Conservation (phyloP, 2,888 invertebrate species). For the Lacanobia oleracea region DNA sequence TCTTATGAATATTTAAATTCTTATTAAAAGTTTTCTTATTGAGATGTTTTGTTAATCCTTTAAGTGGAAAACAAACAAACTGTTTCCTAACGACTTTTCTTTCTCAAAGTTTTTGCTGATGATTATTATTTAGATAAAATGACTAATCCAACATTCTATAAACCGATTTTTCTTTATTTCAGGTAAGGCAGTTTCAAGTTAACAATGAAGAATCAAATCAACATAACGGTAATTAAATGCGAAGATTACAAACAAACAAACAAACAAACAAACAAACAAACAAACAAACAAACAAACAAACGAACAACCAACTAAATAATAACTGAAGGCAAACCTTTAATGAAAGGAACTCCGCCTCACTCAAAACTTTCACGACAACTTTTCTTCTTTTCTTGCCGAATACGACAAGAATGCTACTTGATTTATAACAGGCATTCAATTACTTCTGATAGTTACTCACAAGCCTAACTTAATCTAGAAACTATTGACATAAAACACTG, state of each 20-base stretch:
- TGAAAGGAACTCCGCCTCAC: conserved; percentile 7
- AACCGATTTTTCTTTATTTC: conserved; percentile 48
- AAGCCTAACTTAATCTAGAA: conserved; percentile 18
- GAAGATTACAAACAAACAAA: conserved; percentile 30
- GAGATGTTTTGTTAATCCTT: not conserved
- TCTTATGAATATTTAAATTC: not conserved
- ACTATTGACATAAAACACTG: conserved; percentile 44
- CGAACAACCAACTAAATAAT: conserved; percentile 35
- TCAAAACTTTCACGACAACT: conserved; percentile 20
- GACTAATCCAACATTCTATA: conserved; percentile 3
- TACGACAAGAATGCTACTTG: conserved; percentile 16
- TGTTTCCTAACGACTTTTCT: conserved; percentile 6
- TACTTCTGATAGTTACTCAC: conserved; percentile 4
- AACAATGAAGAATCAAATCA: conserved; percentile 26
- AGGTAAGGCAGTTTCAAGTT: conserved; percentile 52
- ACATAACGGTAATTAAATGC: conserved; percentile 50
- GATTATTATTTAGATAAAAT: not conserved
- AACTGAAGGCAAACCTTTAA: conserved; percentile 30
- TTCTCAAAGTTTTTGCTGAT: not conserved
- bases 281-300: conserved; percentile 36
- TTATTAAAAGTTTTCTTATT: not conserved
- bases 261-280: too few relatives aligned
- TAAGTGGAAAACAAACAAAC: conserved; percentile 4
- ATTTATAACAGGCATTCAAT: conserved; percentile 11
- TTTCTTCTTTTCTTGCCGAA: conserved; percentile 23